These are phyloP conservation scores for Cenopis cana DNA, from an alignment of 2,888 invertebrate species.

Conservation along the genomic window DNA sequence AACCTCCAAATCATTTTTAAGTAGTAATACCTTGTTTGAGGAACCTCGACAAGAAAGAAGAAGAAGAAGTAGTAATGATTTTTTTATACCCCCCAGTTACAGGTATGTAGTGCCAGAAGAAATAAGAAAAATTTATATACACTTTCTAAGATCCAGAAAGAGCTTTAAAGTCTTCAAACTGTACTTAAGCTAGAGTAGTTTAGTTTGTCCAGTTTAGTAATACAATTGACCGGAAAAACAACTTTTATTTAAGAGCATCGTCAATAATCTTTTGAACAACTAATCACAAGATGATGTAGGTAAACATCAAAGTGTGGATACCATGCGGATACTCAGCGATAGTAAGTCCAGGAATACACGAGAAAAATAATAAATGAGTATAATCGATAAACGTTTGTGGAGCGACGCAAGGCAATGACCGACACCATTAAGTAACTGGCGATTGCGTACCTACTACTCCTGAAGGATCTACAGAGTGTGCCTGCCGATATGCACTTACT, in stretches of 20 bases:
- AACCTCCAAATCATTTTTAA: no score
- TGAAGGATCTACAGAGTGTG: constrained; percentile 34
- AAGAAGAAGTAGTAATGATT: no score
- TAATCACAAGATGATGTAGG: neutral
- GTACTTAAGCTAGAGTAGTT: neutral
- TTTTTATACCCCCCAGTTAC: no score
- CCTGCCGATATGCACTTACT: constrained; percentile 17
- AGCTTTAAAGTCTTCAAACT: no score
- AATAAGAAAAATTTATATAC: no score
- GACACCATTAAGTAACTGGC: constrained; percentile 36
- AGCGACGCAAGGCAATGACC: constrained; percentile 41
- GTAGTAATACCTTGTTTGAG: no score
- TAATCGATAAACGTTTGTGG: constrained; percentile 39
- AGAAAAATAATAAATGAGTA: constrained; percentile 12
- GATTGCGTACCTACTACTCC: constrained; percentile 29
- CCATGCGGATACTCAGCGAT: neutral
- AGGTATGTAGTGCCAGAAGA: no score
- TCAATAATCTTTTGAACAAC: neutral
- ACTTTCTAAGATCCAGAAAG: no score
- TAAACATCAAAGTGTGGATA: neutral
- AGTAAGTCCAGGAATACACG: neutral
- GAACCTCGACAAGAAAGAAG: no score
- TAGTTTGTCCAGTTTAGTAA: neutral
- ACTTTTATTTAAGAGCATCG: neutral
- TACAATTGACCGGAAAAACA: neutral